Evolutionary conservation across 2,113 vertebrate genomes (phyloP), one percentile per base, ranked within the genome.

Genomic region (Nanger granti): DNA sequence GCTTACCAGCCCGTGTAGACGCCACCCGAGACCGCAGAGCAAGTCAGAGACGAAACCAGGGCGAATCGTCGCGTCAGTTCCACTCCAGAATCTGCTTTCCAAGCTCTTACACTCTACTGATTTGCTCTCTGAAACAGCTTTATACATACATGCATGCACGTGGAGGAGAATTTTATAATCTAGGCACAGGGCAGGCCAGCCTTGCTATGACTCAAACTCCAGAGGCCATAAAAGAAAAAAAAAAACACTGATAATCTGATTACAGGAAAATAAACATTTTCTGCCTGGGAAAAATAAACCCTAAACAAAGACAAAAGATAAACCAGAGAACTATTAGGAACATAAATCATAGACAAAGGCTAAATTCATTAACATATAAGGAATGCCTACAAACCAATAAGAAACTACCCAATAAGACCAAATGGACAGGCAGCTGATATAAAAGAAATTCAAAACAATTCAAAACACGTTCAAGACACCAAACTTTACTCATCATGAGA

Each of bases 211-310:
- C 64, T 97, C 95, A 97, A 89, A 57, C 34, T 76, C 91, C 62
- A 89, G 82, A 95, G 93, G 91, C 93, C 85, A 55, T 57, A 88
- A 94, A 92, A 59, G 73, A 29, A 66, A 95, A 41, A 37, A 54
- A 95, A 20, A 76, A 89, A 73, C 37, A 4, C 66, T 52, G 93
- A 94, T 95, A 69, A 97, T 96, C 87, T 62, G 90, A 97, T 95
- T 94, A 87, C 84, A 89, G 15, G 82, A 92, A 92, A 97, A 97
- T 85, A 98, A 97, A 93, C 76, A 64, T 92, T 91, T 96, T 96
- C 95, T 98, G 92, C 84, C 82, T 44, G 4, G 64, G 47, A 64
- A 57, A 92, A 84, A 73, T 47, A 87, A 41, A 92, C 73, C 64
- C 69, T 91, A 85, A 95, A 96, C 44, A 80, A 91, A 96, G 88